A percentile compares a stretch with the other conserved stretches of the same genome.
Evolutionary conservation across 1,140 invertebrate genomes (phyloP).

Genomic region (Eumaeus atala): DNA sequence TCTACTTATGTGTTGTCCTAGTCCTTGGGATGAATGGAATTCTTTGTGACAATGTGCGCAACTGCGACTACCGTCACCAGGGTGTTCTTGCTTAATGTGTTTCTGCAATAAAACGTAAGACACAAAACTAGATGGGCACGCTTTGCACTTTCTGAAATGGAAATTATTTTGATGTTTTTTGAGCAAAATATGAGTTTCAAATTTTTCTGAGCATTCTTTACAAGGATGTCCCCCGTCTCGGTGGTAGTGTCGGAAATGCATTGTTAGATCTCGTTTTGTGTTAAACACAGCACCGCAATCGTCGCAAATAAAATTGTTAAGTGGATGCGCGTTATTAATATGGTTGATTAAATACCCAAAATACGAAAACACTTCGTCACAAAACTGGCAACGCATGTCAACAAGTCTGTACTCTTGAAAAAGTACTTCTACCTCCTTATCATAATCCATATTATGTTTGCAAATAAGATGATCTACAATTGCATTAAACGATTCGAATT

Average conservation of each 20-base stretch:
- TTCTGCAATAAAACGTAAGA: conserved; percentile 37
- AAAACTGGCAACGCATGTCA: conserved; percentile 41
- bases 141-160: conserved; percentile 46
- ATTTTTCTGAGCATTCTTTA: conserved; percentile 37
- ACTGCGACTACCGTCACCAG: conserved; percentile 31
- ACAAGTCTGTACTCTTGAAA: conserved; percentile 43
- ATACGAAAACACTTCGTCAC: conserved; percentile 41
- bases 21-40: conserved; percentile 40
- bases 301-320: conserved; percentile 47
- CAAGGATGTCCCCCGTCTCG: conserved; percentile 43
- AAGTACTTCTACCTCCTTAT: conserved; percentile 38
- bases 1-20: conserved; percentile 44
- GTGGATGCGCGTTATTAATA: conserved; percentile 46
- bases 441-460: conserved; percentile 50
- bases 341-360: conserved; percentile 49
- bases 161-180: conserved; percentile 40
- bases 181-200: conserved; percentile 27
- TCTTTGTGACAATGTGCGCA: conserved; percentile 46
- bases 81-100: conserved; percentile 44
- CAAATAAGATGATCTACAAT: conserved; percentile 49
- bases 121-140: conserved; percentile 31
- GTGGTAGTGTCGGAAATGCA: conserved; percentile 46
- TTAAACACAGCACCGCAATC: conserved; percentile 49
- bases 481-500: conserved; percentile 36
- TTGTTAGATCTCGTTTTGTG: conserved; percentile 41